Conservation (phyloP, 2,113 vertebrate species). For the Mesembrinibis cayennensis region DNA sequence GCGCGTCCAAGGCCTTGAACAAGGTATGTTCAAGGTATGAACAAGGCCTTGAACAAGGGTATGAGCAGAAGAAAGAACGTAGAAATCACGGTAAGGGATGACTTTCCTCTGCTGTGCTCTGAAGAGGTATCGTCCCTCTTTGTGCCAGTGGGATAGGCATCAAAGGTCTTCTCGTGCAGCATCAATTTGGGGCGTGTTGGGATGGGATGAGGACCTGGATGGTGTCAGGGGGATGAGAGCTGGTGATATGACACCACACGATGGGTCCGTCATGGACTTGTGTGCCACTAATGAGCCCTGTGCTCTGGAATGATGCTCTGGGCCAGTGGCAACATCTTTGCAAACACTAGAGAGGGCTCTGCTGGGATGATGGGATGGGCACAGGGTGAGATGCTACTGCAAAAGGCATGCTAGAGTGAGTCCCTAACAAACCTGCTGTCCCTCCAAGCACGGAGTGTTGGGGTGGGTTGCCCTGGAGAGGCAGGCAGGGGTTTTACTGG, state of each 20-base stretch:
- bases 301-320: neutral
- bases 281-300: neutral
- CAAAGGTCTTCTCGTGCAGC: fast-evolving
- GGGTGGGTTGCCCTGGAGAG: neutral
- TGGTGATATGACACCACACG: neutral
- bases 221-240: neutral
- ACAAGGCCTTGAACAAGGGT: neutral
- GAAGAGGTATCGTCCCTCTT: neutral
- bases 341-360: neutral
- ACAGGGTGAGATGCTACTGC: neutral
- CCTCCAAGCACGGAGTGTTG: fast-evolving
- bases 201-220: neutral
- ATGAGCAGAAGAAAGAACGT: neutral
- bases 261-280: neutral
- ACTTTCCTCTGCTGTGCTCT: neutral
- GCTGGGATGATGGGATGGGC: neutral
- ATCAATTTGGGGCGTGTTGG: neutral
- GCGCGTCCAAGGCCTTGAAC: neutral
- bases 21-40: too few species aligned
- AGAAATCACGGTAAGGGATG: neutral
- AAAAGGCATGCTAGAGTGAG: neutral
- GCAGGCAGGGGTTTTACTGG: neutral
- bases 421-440: neutral
- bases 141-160: neutral
- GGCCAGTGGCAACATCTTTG: neutral